phyloP scores from a whole-genome alignment of 2,888 invertebrate genomes.

The Oligia fasciuncula region DNA sequence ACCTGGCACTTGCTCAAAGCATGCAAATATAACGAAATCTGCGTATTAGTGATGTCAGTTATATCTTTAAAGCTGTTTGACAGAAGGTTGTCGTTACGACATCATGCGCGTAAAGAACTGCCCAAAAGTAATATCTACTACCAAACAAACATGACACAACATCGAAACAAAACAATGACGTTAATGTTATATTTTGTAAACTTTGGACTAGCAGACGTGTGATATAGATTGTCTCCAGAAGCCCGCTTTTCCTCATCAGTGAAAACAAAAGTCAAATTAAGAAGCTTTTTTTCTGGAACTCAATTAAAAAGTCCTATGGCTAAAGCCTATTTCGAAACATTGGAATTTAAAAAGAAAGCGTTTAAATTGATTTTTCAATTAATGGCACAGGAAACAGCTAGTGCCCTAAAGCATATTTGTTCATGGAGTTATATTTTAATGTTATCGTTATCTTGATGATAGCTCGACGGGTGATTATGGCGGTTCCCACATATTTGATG shows the following conservation, averaged over 20 bases:
- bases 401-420: slow-evolving; percentile 21
- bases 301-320: slow-evolving; percentile 39
- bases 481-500: slow-evolving; percentile 46
- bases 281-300: slow-evolving; percentile 35
- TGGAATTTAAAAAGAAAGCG: slow-evolving; percentile 34
- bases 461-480: slow-evolving; percentile 31
- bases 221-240: slow-evolving; percentile 2
- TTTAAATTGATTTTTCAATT: slow-evolving; percentile 28
- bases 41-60: slow-evolving; percentile 39
- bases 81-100: slow-evolving; percentile 46
- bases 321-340: slow-evolving; percentile 5
- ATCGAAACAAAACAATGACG: slow-evolving; percentile 19
- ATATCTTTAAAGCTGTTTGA: slow-evolving; percentile 31
- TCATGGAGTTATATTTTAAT: slow-evolving; percentile 45
- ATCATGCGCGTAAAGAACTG: slow-evolving; percentile 27
- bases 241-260: slow-evolving; percentile 28
- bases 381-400: too few species aligned
- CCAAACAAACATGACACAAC: slow-evolving; percentile 31
- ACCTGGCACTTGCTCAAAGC: slow-evolving; percentile 29
- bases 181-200: slow-evolving; percentile 15
- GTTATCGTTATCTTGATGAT: slow-evolving; percentile 46
- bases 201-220: background rate
- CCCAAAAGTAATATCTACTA: slow-evolving; percentile 34
- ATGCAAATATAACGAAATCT: slow-evolving; percentile 50
- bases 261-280: slow-evolving; percentile 52